These are phyloP conservation scores for Lagodon rhomboides DNA, from an alignment of 2,797 vertebrate species.

Conservation along the genomic window DNA sequence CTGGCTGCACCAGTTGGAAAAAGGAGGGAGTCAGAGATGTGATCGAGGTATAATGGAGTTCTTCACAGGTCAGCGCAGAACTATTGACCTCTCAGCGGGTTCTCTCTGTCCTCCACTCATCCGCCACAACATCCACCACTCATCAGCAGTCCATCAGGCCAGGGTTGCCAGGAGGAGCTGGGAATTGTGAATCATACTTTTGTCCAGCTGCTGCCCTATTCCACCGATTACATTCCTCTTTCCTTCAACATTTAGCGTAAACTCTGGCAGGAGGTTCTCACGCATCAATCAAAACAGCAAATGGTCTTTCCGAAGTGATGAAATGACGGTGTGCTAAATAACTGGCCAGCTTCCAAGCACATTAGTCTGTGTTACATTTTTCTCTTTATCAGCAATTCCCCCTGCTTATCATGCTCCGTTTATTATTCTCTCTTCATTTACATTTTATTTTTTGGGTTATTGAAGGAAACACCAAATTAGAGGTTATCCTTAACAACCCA, in stretches of 20 bases:
- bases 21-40: conserved; percentile 69
- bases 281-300: conserved; percentile 70
- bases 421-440: conserved; percentile 69
- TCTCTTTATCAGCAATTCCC: conserved; percentile 77
- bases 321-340: conserved; percentile 48
- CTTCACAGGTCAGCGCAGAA: conserved; percentile 82
- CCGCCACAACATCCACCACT: conserved; percentile 68
- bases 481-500: conserved; percentile 59
- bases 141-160: conserved; percentile 72
- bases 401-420: conserved; percentile 71
- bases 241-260: conserved; percentile 36
- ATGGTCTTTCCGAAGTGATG: conserved; percentile 60
- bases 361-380: conserved; percentile 77
- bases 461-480: conserved; percentile 63
- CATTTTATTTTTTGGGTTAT: conserved; percentile 62
- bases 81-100: conserved; percentile 79
- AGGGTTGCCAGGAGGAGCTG: conserved; percentile 54
- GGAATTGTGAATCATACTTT: conserved; percentile 47
- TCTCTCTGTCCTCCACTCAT: conserved; percentile 75
- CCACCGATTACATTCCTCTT: conserved; percentile 42
- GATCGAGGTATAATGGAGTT: conserved; percentile 84
- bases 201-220: conserved; percentile 46
- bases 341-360: conserved; percentile 62
- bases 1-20: conserved; percentile 55
- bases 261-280: conserved; percentile 36